Conservation (phyloP, 2,888 invertebrate genomes). For the Onchidella celtica region DNA sequence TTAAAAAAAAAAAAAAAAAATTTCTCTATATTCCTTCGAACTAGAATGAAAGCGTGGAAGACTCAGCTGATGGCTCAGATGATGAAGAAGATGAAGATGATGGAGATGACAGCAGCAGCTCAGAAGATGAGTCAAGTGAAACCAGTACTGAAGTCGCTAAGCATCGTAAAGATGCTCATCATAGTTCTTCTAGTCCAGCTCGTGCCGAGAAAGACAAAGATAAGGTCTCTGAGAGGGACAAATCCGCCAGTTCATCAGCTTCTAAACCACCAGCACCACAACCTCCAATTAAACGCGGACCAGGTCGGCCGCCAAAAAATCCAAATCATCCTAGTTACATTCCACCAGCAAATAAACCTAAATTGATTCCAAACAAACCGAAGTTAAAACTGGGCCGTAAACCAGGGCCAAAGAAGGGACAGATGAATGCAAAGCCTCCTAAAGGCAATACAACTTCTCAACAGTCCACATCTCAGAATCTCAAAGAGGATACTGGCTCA, state of each 20-base stretch:
- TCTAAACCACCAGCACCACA: constrained; percentile 25
- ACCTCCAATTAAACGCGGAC: constrained; percentile 55
- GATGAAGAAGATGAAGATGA: constrained; percentile 56
- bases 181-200: not conserved
- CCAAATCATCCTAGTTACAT: constrained; percentile 55
- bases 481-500: constrained; percentile 19
- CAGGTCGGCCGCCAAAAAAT: constrained; percentile 60
- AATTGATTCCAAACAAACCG: constrained; percentile 27
- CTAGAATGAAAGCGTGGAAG: constrained; percentile 41
- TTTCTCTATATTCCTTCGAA: too few relatives aligned
- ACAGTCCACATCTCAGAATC: not conserved
- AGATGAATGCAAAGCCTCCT: constrained; percentile 21
- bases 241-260: not conserved
- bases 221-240: constrained; percentile 14
- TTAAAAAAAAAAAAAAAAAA: too few relatives aligned
- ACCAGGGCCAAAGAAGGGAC: constrained; percentile 41
- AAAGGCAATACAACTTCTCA: not conserved
- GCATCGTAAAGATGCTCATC: constrained; percentile 24
- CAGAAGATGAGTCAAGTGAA: constrained; percentile 49
- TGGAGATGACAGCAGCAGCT: constrained; percentile 53
- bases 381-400: constrained; percentile 35
- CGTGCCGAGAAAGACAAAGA: constrained; percentile 14
- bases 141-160: constrained; percentile 29
- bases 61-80: constrained; percentile 48
- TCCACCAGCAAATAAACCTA: constrained; percentile 45